Conservation (phyloP, 2,113 vertebrate genomes). For the Brachypodius melanocephalos region DNA sequence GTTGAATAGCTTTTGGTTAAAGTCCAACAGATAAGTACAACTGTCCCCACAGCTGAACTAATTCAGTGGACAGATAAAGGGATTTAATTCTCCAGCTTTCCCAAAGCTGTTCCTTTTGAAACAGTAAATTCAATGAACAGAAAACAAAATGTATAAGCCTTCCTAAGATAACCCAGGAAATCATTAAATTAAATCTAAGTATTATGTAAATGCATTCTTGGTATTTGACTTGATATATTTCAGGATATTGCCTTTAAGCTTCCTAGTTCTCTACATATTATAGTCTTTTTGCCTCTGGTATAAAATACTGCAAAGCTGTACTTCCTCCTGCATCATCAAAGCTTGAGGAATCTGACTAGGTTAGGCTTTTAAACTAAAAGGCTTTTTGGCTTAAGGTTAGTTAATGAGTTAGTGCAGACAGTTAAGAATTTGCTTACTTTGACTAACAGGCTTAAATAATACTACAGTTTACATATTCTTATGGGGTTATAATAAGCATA, state of each 20-base stretch:
- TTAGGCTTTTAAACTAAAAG: not conserved
- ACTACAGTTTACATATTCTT: not conserved
- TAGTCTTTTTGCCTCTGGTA: rapidly evolving
- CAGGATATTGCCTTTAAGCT: not conserved
- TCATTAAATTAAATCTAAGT: conserved; percentile 15
- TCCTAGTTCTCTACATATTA: not conserved
- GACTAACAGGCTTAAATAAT: not conserved
- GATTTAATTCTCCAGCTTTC: conserved; percentile 19
- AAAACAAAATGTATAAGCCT: not conserved
- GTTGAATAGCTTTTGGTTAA: not conserved
- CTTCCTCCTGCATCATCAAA: not conserved
- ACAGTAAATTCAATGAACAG: not conserved
- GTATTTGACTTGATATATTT: not conserved
- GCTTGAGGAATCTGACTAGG: not conserved
- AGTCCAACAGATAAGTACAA: not conserved
- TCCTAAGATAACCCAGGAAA: not conserved
- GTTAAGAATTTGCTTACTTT: not conserved
- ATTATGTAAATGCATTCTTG: not conserved
- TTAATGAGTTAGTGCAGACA: not conserved
- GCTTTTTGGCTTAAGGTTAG: not conserved
- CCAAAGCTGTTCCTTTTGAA: not conserved
- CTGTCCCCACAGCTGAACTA: not conserved
- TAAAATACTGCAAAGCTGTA: not conserved
- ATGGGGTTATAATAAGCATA: not conserved
- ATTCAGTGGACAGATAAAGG: conserved; percentile 20